Evolutionary conservation across 1,140 invertebrate species (phyloP), one percentile per base, ranked within the genome.

Genomic region (Drosophila nannoptera): DNA sequence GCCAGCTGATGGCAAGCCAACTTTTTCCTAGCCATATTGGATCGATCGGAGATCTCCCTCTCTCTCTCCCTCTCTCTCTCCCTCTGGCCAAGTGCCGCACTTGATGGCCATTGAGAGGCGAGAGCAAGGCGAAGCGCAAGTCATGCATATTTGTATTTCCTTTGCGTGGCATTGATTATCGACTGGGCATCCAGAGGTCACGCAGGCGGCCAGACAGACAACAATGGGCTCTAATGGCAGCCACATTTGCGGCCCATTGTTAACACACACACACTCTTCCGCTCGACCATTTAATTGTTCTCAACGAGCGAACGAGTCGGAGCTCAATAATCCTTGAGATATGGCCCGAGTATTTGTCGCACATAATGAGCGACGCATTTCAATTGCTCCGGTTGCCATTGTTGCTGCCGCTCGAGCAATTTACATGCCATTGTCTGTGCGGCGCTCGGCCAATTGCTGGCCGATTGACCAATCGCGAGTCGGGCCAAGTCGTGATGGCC

Each of bases 361-460:
- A 60, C 48, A 77, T 77, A 70, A 77, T 77, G 70, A 50, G 31
- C n/a, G 22, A 22, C 54, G 42, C 54, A 56, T 45, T 56, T 56
- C 40, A 56, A 56, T 56, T 49, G 40, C 32, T 16, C 31, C 46
- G 38, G 9, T 12, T 45, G 32, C 31, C 50, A 11, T 42, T 33
- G 33, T 45, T 61, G 40, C 22, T 42, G 33, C 8, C 55, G 48
- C 45, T 53, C 12, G 50, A 32, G 64, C 84, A 86, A 84, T 86
- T 84, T 86, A 77, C 76, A 71, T 73, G 76, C 81, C 81, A 77
- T 84, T 84, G 78, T 81, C 61, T 56, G 38, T 42, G 36, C 42
- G 9, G 61, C 64, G 71, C n/a, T n/a, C n/a, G n/a, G n/a, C n/a
- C n/a, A n/a, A n/a, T n/a, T n/a, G n/a, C n/a, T n/a, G 75, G 46